Evolutionary conservation across 2,797 vertebrate species (phyloP), one percentile per base, ranked within the genome.

Genomic region (Helarctos malayanus): DNA sequence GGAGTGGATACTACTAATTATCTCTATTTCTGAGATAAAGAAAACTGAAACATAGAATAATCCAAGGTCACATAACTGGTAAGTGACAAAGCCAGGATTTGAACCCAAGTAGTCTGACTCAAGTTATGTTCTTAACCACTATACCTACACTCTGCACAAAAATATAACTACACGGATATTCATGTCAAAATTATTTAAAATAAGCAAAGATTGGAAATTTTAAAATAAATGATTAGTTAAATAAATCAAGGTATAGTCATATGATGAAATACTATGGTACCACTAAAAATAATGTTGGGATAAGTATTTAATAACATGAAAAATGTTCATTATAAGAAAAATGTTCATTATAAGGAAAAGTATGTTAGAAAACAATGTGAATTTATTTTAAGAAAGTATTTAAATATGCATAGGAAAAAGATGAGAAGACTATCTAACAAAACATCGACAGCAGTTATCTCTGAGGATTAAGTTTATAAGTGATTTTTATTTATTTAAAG

Each of bases 241-340:
- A 80, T 71, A 85, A 88, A 90, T 27, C 54, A 96, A 19, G 38
- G 23, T 38, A 94, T 79, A 94, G 41, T 10, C 13, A 94, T 65
- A 80, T 19, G 81, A 93, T 52, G 18, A 19, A 86, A 86, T 38
- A 94, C 57, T 56, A 88, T 15, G 16, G 25, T 84, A 41, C 29
- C 41, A 95, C 82, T 95, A 89, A 76, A 94, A 96, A 80, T 69
- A 93, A 94, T 45, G 52, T 19, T 91, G 21, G 2, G n/a, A 11
- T 91, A 91, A 79, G 41, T 94, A 94, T 78, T 91, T 83, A 95
- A 68, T 79, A 95, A 95, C 35, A 78, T 56, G 45, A 92, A 92
- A 95, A 97, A 95, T 47, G 47, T 93, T 92, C 92, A 95, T 13
- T 18, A 75, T 83, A 81, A 69, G 68, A 11, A 69, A 23, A 38